Evolutionary conservation across 2,113 vertebrate species (phyloP), one percentile per base, ranked within the genome.

Genomic region (Sardina pilchardus): DNA sequence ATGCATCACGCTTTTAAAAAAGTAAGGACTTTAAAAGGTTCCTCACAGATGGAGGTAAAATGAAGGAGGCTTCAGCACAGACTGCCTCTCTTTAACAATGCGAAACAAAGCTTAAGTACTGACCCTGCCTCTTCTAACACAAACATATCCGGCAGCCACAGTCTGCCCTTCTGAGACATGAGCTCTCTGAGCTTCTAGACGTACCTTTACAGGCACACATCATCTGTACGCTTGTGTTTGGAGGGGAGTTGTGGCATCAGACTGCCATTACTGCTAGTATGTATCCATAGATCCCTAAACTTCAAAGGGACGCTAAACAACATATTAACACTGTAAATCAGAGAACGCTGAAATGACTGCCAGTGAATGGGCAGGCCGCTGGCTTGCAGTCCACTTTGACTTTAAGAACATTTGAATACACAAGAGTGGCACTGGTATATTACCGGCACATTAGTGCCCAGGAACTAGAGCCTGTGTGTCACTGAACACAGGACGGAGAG

Each of bases 41-140:
- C 59, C 59, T 26, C 50, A 75, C 83, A 88, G 90, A 89, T 80
- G 87, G 86, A 90, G 90, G 83, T 83, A 53, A 83, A 30, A 67
- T 30, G n/a, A 67, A 30, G n/a, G 63, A 12, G 53, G 19, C 53
- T 7, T 59, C 21, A 10, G 63, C 63, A 67, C n/a, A 26, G n/a
- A 30, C 63, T 30, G 63, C 63, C 63, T 30, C n/a, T 67, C 59
- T 67, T 67, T 30, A 9, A 63, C 24, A 63, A 24, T 8, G 63
- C n/a, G 2, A 67, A 67, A 67, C 63, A 30, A 67, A 67, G 63
- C 63, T 67, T 30, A 67, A 67, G 63, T 12, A 67, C 63, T 67
- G n/a, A 1, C 63, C 63, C 6, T 30, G 26, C 63, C 63, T 67
- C 26, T 67, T 67, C 26, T 30, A 67, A 67, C n/a, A 67, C 63